phyloP scores from a whole-genome alignment of 2,797 vertebrate genomes.

The Artibeus lituratus region DNA sequence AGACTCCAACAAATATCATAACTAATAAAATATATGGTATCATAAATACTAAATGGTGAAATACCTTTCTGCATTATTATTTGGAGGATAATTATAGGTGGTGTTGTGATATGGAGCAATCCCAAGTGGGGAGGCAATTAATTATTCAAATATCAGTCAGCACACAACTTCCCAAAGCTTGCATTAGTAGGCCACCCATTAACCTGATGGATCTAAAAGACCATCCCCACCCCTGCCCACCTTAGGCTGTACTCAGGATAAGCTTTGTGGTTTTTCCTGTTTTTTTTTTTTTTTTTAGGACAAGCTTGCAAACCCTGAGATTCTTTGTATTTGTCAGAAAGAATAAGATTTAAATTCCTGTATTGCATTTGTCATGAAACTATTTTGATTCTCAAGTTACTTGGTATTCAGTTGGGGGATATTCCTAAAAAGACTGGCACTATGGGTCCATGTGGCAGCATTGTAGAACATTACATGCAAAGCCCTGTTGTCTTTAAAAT shows the following conservation, averaged over 20 bases:
- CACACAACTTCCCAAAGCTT: neutral
- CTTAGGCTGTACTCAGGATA: neutral
- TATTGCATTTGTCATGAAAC: neutral
- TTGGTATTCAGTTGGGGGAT: neutral
- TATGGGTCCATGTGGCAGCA: neutral
- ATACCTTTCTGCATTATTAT: neutral
- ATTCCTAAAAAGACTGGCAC: neutral
- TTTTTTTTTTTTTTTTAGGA: neutral
- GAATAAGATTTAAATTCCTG: neutral
- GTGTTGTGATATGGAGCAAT: too few relatives aligned
- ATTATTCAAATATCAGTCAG: neutral
- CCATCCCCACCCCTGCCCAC: rapidly evolving
- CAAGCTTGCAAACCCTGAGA: neutral
- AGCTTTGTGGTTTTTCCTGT: neutral
- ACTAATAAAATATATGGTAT: neutral
- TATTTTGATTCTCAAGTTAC: neutral
- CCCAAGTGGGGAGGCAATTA: neutral
- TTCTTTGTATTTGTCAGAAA: neutral
- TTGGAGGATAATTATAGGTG: neutral
- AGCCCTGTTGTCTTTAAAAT: neutral
- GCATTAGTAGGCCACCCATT: neutral
- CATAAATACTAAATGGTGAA: neutral
- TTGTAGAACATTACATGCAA: neutral
- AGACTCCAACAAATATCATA: neutral
- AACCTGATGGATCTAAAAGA: neutral